Base-by-base conservation (phyloP, 2,113 vertebrate genomes). In the Scomber scombrus region DNA sequence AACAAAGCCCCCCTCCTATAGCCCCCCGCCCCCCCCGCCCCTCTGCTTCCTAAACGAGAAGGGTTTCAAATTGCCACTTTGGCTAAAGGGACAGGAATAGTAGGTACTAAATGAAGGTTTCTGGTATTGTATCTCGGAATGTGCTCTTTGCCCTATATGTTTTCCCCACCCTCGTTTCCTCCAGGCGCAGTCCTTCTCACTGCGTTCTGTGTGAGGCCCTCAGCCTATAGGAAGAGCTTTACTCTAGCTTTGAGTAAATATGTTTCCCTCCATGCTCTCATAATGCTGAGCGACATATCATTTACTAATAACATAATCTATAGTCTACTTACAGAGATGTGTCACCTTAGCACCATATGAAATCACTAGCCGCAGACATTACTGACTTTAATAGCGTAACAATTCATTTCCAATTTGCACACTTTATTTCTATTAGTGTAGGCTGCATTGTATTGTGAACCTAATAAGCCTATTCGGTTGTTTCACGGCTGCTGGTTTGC, bases 81-180 rank as follows among this genome's bases (percentile, higher is more conserved):
- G 85, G 93, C 92, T 75, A 72, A 90, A 83, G 85, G 78, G 88
- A 91, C 93, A 90, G 88, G 88, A 94, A 94, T 93, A 94, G 93
- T 88, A 88, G 84, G 82, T 90, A 93, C 94, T 95, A 93, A 89
- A 91, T 88, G 88, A 89, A 91, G 79, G 83, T 92, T 93, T 92
- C 73, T 93, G 92, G 84, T 87, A 86, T 93, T 93, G 92, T 92
- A 93, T 93, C 75, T 64, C 70, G 81, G 87, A 91, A 89, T 90
- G 84, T 93, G 92, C 91, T 91, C 93, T 95, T 91, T 94, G 91
- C 74, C 88, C 93, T 88, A 90, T 85, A 81, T 64, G 78, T 72
- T 84, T 54, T 34, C 85, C 82, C 82, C 85, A 78, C 81, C 89
- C 85, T 85, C 58, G 52, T 80, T 81, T 90, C 90, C 90, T 86